Evolutionary conservation across 2,888 invertebrate species (phyloP), one percentile per base, ranked within the genome.

Genomic region (Eilema sororculum): DNA sequence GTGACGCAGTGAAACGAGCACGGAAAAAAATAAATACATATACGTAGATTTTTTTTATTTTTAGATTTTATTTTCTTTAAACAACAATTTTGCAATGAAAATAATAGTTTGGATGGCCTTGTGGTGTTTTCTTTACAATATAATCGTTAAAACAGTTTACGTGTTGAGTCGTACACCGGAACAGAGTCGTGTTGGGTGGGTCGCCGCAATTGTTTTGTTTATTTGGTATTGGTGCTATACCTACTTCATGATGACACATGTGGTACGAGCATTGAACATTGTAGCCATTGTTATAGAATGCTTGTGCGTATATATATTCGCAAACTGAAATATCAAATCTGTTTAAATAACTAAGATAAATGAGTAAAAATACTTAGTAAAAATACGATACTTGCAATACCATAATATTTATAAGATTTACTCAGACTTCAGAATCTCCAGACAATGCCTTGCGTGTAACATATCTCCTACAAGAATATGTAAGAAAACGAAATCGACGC

Each of bases 1-100:
- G 77, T 74, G 69, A 73, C 66, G 71, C 74, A 75, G 59, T 57
- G 30, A 20, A 58, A 70, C 78, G 81, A 75, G 80, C 41, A 52
- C 46, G n/a, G 74, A 78, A 81, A 81, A 67, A n/a, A 46, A 71
- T 74, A 68, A 58, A 6, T n/a, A 56, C 0, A 16, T 30, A 65
- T 75, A 68, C 33, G 16, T 25, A n/a, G 46, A 59, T 57, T 28
- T 67, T 25, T n/a, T 52, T 30, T 52, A 68, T 60, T 61, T 30
- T 2, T 57, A 24, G 37, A 37, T 10, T 56, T 1, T 37, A 41
- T 41, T 41, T 16, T 41, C 41, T 37, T 10, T 41, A 16, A 41
- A 41, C 16, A 41, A 41, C 3, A 41, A 41, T 41, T n/a, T 63
- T 33, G 8, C 16, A 22, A 61, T 24, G 2, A 22, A 62, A 57